A percentile compares a stretch with the other conserved stretches of the same genome.
These are phyloP conservation scores for Eupithecia subfuscata DNA, from an alignment of 2,888 invertebrate species.

Conservation along the genomic window DNA sequence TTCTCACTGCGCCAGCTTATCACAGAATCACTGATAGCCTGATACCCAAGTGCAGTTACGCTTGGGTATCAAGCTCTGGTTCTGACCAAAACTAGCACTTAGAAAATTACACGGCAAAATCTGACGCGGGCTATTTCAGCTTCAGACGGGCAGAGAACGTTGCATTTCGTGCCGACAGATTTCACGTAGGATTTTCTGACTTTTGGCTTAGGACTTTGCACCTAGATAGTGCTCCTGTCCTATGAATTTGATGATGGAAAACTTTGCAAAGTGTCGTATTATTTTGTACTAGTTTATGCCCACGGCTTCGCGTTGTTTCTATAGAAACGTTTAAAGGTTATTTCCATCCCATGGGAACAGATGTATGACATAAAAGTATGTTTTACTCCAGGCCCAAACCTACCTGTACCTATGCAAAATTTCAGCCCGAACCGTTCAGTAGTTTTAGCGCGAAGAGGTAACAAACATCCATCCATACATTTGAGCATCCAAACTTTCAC, in stretches of 20 bases:
- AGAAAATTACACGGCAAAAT: slow-evolving; percentile 7
- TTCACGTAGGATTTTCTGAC: slow-evolving; percentile 8
- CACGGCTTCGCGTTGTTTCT: too few species aligned
- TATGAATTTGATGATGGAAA: not conserved
- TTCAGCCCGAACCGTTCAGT: too few species aligned
- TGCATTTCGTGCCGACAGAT: slow-evolving; percentile 7
- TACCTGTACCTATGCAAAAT: too few species aligned
- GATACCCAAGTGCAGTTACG: not conserved
- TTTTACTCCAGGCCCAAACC: too few species aligned
- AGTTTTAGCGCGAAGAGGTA: too few species aligned
- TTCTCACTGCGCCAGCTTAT: not conserved
- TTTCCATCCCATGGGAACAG: too few species aligned
- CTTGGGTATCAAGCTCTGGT: too few species aligned
- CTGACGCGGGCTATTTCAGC: not conserved
- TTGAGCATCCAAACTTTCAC: too few species aligned
- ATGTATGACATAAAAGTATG: too few species aligned
- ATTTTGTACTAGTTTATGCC: too few species aligned
- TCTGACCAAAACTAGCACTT: slow-evolving; percentile 3
- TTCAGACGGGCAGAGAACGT: not conserved
- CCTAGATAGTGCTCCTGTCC: not conserved
- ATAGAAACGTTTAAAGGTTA: too few species aligned
- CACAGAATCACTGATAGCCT: not conserved
- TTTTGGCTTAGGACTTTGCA: not conserved
- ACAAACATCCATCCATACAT: too few species aligned
- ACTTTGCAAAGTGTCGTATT: not conserved